Evolutionary conservation across 2,113 vertebrate genomes (phyloP).

Genomic region (Fukomys damarensis): DNA sequence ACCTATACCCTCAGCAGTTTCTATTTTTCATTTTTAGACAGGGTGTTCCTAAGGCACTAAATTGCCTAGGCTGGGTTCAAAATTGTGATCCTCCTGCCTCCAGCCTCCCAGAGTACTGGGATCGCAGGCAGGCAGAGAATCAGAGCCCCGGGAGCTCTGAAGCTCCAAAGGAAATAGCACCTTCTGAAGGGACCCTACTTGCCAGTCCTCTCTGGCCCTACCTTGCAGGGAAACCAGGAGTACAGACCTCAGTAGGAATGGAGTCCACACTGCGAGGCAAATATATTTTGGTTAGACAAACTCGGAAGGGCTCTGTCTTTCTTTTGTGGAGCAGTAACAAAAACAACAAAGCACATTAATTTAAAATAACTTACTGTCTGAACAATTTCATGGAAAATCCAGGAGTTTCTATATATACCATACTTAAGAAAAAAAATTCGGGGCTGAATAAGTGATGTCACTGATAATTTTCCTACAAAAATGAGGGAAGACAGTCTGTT

Average conservation of each 20-base stretch:
- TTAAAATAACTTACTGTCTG: conserved; percentile 20
- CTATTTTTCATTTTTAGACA: neutral
- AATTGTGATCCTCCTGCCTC: neutral
- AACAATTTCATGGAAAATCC: conserved; percentile 17
- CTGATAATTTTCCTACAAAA: conserved; percentile 35
- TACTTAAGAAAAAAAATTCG: neutral
- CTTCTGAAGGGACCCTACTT: neutral
- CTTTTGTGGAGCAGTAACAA: neutral
- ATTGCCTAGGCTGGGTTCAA: neutral
- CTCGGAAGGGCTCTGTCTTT: neutral
- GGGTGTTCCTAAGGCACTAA: no score
- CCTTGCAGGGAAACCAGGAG: neutral
- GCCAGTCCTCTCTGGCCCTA: neutral
- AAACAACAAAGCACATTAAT: neutral
- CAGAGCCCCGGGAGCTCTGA: neutral
- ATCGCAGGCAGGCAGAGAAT: neutral
- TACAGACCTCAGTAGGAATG: no score
- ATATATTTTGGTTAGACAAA: neutral
- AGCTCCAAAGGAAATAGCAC: neutral
- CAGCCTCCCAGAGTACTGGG: neutral
- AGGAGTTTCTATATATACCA: neutral
- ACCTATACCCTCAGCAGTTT: neutral
- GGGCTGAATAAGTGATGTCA: neutral
- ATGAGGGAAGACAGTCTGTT: neutral
- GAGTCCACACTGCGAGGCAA: neutral